Conservation (phyloP, 2,113 vertebrate genomes). For the Colius striatus region DNA sequence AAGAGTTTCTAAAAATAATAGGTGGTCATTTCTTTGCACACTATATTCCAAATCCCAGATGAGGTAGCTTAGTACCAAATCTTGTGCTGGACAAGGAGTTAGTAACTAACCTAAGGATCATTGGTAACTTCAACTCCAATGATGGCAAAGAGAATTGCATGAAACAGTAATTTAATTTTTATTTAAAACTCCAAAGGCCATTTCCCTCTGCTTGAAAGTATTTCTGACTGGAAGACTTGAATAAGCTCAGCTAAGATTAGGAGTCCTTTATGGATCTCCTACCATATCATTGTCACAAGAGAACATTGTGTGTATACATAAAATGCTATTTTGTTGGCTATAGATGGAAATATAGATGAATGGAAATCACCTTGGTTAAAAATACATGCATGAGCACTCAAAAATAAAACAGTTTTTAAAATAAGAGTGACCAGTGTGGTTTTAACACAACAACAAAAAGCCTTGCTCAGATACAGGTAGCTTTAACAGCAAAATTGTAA, state of each 20-base stretch:
- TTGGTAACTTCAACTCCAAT: not conserved
- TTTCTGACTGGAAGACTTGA: not conserved
- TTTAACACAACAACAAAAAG: not conserved
- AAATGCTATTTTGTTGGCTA: not conserved
- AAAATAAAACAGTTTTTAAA: not conserved
- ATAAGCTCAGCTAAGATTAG: not conserved
- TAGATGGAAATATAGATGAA: not conserved
- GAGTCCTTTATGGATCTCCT: not conserved
- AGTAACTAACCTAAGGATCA: not conserved
- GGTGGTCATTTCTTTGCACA: not conserved
- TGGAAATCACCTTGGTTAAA: not conserved
- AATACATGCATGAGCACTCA: not conserved
- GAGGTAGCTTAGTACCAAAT: not conserved
- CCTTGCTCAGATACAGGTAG: not conserved
- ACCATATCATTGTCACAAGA: not conserved
- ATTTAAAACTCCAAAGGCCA: not conserved
- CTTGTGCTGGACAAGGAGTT: not conserved
- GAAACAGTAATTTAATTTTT: not conserved
- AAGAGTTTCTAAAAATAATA: conserved; percentile 27
- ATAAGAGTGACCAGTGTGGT: not conserved
- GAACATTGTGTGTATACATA: fast-evolving
- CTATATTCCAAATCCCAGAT: not conserved
- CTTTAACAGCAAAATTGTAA: not conserved
- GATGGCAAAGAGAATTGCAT: not conserved
- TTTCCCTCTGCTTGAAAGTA: not conserved